Evolutionary conservation across 1,140 invertebrate genomes (phyloP), one percentile per base, ranked within the genome.

Genomic region (Ctenoplectra terminalis): DNA sequence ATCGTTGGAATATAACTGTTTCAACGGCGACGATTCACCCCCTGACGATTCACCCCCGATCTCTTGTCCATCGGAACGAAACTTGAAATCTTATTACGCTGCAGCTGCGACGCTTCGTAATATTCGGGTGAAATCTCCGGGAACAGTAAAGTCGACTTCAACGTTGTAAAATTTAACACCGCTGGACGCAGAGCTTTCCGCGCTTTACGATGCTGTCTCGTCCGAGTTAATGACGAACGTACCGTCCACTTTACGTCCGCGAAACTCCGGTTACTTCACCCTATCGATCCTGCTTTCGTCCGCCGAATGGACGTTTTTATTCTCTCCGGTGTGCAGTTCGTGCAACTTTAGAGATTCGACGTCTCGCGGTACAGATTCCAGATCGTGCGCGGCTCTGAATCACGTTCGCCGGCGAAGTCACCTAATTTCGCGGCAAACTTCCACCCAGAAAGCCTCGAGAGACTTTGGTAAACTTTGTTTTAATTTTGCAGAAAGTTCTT

Each of bases 371-470:
- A 34, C 29, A 15, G 17, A 67, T 20, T 46, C 26, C 3, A 48
- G 15, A 23, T 29, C 43, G 17, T 31, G 26, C 26, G 26, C 43
- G 17, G 40, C 15, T 48, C 13, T 15, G 3, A 48, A 60, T 60
- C 31, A 34, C 11, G 31, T 60, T 60, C 31, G n/a, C 58, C 29
- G 15, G 23, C 58, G 17, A 8, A 31, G 58, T 34, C 58, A 34
- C 58, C 58, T 60, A 60, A 60, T 60, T 60, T 34, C 31, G 3
- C 58, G 26, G 58, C 58, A 60, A 60, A 60, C 58, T 60, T 29
- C 56, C 23, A 2, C 23, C 54, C 4, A 40, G 40, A 40, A n/a
- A 40, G 40, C 40, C 40, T 40, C 40, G 9, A 40, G 40, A 40
- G 40, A 40, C 40, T 5, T 9, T 29, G n/a, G 58, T 34, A 60